These are phyloP conservation scores for Sitta carolinensis DNA, from an alignment of 2,797 vertebrate genomes.

Conservation along the genomic window DNA sequence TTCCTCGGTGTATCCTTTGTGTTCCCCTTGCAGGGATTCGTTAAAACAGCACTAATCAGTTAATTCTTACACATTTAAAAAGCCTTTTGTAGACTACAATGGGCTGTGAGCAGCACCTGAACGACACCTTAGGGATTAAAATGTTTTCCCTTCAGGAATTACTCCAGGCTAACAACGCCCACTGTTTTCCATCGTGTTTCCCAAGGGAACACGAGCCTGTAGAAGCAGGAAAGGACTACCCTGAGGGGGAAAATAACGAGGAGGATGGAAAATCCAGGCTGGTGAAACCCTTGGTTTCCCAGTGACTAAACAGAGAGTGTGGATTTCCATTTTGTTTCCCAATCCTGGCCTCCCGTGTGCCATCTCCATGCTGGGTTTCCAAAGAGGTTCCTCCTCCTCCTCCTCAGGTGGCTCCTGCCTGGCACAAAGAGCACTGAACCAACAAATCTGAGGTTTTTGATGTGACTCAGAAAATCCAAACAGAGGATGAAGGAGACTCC, in stretches of 20 bases:
- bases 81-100: neutral
- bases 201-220: neutral
- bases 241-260: neutral
- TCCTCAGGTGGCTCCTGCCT: neutral
- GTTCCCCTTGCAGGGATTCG: neutral
- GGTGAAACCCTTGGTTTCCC: neutral
- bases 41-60: neutral
- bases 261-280: neutral
- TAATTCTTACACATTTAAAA: neutral
- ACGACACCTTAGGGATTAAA: neutral
- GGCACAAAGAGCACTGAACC: neutral
- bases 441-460: neutral
- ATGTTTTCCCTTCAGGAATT: neutral
- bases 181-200: neutral
- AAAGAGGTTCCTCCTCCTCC: neutral
- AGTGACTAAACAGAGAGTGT: neutral
- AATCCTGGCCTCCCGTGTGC: neutral
- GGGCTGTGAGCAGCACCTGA: neutral
- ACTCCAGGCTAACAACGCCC: neutral
- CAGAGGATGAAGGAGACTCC: neutral
- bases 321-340: neutral
- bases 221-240: neutral
- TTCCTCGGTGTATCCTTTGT: neutral
- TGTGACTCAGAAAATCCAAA: neutral
- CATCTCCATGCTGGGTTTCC: rapidly evolving